A percentile compares a stretch with the other conserved stretches of the same genome.
These are phyloP conservation scores for Vanacampus margaritifer DNA, from an alignment of 2,113 vertebrate genomes.

Conservation along the genomic window DNA sequence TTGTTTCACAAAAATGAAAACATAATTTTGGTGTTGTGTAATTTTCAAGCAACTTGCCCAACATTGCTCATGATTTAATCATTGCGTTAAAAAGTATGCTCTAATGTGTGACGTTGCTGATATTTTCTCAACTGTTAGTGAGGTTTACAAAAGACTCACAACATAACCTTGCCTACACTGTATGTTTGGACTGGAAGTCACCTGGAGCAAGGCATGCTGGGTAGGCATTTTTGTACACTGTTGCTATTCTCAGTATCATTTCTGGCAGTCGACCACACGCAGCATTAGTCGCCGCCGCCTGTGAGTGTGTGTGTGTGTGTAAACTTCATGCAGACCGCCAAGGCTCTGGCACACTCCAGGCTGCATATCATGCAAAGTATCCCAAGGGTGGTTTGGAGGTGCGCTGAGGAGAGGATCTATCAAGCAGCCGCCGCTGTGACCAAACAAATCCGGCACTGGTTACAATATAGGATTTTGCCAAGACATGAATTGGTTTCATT, in stretches of 20 bases:
- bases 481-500: slow-evolving; percentile 36
- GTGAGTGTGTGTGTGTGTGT: slow-evolving; percentile 41
- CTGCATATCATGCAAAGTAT: slow-evolving; percentile 37
- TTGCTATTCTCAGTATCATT: slow-evolving; percentile 76
- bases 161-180: slow-evolving; percentile 27
- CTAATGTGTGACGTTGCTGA: background rate
- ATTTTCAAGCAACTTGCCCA: background rate
- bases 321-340: slow-evolving; percentile 28
- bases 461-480: slow-evolving; percentile 58
- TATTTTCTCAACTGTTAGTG: background rate
- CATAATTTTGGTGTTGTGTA: too few relatives aligned
- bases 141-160: slow-evolving; percentile 16
- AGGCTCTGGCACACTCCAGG: slow-evolving; percentile 35
- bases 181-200: slow-evolving; percentile 67
- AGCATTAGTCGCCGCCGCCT: slow-evolving; percentile 52
- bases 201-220: slow-evolving; percentile 68
- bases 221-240: slow-evolving; percentile 58
- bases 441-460: slow-evolving; percentile 56
- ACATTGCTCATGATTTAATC: background rate
- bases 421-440: slow-evolving; percentile 57
- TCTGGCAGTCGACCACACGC: slow-evolving; percentile 56
- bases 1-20: too few relatives aligned
- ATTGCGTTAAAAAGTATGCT: background rate
- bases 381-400: slow-evolving; percentile 5
- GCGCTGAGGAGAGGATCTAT: slow-evolving; percentile 51